Base-by-base conservation (phyloP, 1,140 invertebrate species). In the Globodera ellingtonae region DNA sequence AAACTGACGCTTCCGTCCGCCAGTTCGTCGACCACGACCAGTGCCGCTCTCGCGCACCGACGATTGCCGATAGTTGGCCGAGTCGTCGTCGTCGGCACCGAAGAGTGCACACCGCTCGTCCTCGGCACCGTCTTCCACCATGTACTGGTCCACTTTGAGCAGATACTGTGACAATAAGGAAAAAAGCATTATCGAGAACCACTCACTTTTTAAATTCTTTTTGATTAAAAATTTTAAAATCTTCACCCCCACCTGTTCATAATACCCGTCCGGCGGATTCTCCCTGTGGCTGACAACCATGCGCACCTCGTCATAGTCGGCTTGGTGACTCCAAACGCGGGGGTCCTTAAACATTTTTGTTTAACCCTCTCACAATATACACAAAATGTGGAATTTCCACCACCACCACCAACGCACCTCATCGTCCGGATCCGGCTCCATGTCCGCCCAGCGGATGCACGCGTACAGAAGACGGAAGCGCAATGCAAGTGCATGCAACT, bases 261-360 rank as follows among this genome's bases (percentile, higher is more conserved):
- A 83, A 78, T 85, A 85, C 0, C 80, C 84, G 70, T 85, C 83
- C 44, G 84, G 84, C 24, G 85, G 85, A 79, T 86, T 56, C 69
- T 85, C 84, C 65, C 77, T 75, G 59, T 85, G 84, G 8, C 75
- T 71, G 50, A 86, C 80, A 21, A 85, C 75, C 24, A 74, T 56
- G 46, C 84, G 69, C 21, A 76, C 70, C 72, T 85, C 84, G 52
- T 85, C 84, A 65, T 83, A 71, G 52, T 85, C 84, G 9, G 84
- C 75, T 44, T 76, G 72, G 77, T 87, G 83, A 46, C 75, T 77
- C 44, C 86, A 72, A 69, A 86, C 66, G n/a, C 85, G 77, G 21
- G 73, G 52, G 71, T 87, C 84, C 81, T 86, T 8, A n/a, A 52
- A 10, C 21, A 15, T 50, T 21, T 21, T 13, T 78, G 24, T 76